A percentile compares a stretch with the other conserved stretches of the same genome.
Evolutionary conservation across 92 coral and sea anemone species (phyloP).

Genomic region (Epizoanthus stellaris): DNA sequence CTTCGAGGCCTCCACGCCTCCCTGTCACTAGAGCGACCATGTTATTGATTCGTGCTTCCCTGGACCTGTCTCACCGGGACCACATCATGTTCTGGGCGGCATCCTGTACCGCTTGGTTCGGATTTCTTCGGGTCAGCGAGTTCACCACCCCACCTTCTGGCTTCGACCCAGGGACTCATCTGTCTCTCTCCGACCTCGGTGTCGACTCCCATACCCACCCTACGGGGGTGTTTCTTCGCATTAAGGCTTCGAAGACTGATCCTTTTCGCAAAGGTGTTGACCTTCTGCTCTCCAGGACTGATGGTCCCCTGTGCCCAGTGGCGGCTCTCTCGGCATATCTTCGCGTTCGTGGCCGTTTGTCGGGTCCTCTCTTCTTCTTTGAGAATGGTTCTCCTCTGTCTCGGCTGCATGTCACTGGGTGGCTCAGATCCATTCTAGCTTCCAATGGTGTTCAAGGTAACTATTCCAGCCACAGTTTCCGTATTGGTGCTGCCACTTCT

Average conservation of each 20-base stretch:
- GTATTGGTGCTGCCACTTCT: too few relatives aligned
- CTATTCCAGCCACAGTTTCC: too few relatives aligned
- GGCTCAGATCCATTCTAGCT: background rate
- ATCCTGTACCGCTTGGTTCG: too few relatives aligned
- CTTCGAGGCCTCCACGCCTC: too few relatives aligned
- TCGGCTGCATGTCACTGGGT: background rate
- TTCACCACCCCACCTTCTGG: slow-evolving; percentile 2
- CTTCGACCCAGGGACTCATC: slow-evolving; percentile 1
- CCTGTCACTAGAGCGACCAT: too few relatives aligned
- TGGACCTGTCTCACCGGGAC: too few relatives aligned
- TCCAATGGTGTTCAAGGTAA: background rate
- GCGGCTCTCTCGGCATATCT: slow-evolving; percentile 49
- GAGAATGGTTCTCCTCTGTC: slow-evolving; percentile 47
- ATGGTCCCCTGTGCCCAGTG: slow-evolving; percentile 47
- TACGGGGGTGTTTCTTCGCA: background rate
- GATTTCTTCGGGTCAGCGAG: slow-evolving; percentile 8
- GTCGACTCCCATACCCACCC: slow-evolving; percentile 18
- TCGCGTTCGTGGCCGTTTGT: background rate
- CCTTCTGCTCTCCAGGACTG: slow-evolving; percentile 22
- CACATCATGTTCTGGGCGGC: too few relatives aligned
- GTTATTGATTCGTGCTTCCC: too few relatives aligned
- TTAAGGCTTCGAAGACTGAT: slow-evolving; percentile 44
- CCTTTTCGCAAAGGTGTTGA: slow-evolving; percentile 51
- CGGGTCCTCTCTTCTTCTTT: slow-evolving; percentile 56
- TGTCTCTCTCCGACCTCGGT: background rate